These are phyloP conservation scores for Thermophis baileyi DNA, from an alignment of 2,113 vertebrate species.

Conservation along the genomic window DNA sequence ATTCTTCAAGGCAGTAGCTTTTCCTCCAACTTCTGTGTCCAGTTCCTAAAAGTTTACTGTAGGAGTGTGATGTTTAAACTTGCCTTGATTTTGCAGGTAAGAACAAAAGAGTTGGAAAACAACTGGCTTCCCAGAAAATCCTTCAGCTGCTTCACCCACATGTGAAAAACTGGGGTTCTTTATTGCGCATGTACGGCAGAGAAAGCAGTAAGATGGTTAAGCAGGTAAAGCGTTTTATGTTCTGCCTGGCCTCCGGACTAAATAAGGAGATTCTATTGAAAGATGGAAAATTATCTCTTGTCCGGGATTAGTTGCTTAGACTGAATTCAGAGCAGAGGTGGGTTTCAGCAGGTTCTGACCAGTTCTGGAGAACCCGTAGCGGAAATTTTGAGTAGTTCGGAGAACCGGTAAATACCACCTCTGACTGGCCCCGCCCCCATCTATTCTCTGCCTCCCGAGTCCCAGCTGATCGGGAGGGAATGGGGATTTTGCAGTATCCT, in stretches of 20 bases:
- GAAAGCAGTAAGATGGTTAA: slow-evolving; percentile 98
- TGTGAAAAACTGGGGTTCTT: slow-evolving; percentile 97
- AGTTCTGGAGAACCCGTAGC: no score
- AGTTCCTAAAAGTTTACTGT: neutral
- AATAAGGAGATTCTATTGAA: neutral
- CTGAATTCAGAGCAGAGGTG: no score
- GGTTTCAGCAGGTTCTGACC: no score
- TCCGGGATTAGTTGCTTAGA: neutral
- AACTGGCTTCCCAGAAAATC: slow-evolving; percentile 97
- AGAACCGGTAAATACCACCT: no score
- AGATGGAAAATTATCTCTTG: neutral
- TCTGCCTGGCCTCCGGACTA: neutral
- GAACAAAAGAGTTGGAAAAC: slow-evolving; percentile 97
- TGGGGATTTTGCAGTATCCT: no score
- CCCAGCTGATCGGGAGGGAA: no score
- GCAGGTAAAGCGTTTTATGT: slow-evolving; percentile 76
- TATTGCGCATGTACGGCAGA: slow-evolving; percentile 96
- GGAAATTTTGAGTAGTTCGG: no score
- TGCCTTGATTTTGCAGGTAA: slow-evolving; percentile 77
- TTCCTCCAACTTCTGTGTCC: neutral
- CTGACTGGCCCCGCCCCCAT: no score
- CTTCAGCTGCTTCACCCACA: slow-evolving; percentile 97
- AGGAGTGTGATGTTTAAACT: neutral
- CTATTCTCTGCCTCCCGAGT: no score
- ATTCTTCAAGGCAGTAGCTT: neutral